Conservation (phyloP, 2,113 vertebrate species). For the Dolichotis patagonum region DNA sequence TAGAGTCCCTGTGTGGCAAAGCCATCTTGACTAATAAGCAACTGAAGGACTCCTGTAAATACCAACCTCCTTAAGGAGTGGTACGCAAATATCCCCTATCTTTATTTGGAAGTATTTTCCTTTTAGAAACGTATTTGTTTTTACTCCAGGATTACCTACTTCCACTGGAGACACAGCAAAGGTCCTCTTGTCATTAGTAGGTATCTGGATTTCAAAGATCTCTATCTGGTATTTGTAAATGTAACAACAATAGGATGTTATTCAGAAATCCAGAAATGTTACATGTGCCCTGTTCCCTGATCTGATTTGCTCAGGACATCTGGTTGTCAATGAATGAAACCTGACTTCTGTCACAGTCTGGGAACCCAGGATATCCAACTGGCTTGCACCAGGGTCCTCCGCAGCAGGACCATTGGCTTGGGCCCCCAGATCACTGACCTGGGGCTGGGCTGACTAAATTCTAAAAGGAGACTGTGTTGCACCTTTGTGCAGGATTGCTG, state of each 20-base stretch:
- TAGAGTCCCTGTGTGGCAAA: not conserved
- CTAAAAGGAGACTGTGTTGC: not conserved
- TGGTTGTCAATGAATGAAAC: not conserved
- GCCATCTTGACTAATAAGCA: not conserved
- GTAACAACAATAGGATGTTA: not conserved
- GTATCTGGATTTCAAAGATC: not conserved
- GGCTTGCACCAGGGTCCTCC: no score
- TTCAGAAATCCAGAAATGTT: not conserved
- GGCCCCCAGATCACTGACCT: not conserved
- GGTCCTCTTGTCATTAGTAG: not conserved
- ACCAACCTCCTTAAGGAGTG: not conserved
- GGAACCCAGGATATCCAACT: not conserved
- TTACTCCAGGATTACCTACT: not conserved
- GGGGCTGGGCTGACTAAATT: not conserved
- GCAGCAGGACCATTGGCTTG: not conserved
- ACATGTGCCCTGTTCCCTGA: not conserved
- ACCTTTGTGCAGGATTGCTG: not conserved
- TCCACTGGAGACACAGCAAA: not conserved
- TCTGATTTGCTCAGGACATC: not conserved
- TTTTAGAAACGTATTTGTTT: not conserved
- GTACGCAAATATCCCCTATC: not conserved
- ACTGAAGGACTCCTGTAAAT: not conserved
- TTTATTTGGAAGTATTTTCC: not conserved
- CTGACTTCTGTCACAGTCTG: not conserved
- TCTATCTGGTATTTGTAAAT: not conserved